Conservation (phyloP, 2,113 vertebrate species). For the Oryctolagus cuniculus region mOryCun1.1 NC_091434.1:44389501-44390000, state of each 20-base stretch:
- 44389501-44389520: not conserved
- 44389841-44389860: conserved; percentile 1
- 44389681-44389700: not conserved
- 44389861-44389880: not conserved
- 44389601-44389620: not conserved
- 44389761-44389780: not conserved
- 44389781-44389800: not conserved
- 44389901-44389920: not conserved
- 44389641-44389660: not conserved
- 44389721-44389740: not conserved
- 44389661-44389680: conserved; percentile 46
- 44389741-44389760: not conserved
- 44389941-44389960: not conserved
- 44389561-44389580: not conserved
- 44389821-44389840: not conserved
- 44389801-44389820: not conserved
- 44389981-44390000: not conserved
- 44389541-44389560: no score
- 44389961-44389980: not conserved
- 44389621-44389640: not conserved
- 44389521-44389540: no score
- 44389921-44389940: not conserved
- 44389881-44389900: not conserved
- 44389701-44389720: not conserved
- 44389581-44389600: not conserved